phyloP scores from a whole-genome alignment of 92 coral and sea anemone genomes.

The Bergia sp. region DNA sequence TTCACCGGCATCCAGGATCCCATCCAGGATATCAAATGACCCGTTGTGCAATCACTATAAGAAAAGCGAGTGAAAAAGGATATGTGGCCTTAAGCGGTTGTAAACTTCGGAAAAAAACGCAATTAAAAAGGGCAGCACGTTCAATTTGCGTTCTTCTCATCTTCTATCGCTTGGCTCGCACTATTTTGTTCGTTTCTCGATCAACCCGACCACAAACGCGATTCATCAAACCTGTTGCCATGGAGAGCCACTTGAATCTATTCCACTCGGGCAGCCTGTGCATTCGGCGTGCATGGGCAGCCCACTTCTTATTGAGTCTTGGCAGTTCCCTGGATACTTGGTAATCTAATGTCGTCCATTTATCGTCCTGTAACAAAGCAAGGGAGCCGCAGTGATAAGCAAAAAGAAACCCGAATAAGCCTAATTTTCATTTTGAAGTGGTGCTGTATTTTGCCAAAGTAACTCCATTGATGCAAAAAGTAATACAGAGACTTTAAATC shows the following conservation, averaged over 20 bases:
- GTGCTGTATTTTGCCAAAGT: too few species aligned
- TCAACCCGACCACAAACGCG: not conserved
- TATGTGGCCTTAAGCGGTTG: too few species aligned
- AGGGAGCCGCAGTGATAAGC: not conserved
- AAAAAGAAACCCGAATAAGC: not conserved
- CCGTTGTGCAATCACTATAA: too few species aligned
- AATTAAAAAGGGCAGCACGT: too few species aligned
- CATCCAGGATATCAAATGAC: too few species aligned
- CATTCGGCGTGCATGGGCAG: slow-evolving; percentile 65
- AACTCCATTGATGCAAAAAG: too few species aligned
- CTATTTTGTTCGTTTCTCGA: not conserved
- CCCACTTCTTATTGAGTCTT: slow-evolving; percentile 65
- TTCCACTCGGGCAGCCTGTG: slow-evolving; percentile 78
- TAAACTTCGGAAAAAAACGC: too few species aligned
- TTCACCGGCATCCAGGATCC: too few species aligned
- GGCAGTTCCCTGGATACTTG: slow-evolving; percentile 70
- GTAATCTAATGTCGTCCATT: slow-evolving; percentile 69
- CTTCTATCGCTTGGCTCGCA: too few species aligned
- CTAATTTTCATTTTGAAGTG: not conserved
- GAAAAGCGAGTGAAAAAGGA: too few species aligned
- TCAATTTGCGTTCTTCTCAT: too few species aligned
- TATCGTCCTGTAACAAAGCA: slow-evolving; percentile 12
- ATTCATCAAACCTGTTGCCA: slow-evolving; percentile 60
- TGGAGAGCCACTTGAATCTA: slow-evolving; percentile 80
- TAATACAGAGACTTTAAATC: too few species aligned